These are phyloP conservation scores for Genyomyrus donnyi DNA, from an alignment of 2,113 vertebrate genomes.

Conservation along the genomic window DNA sequence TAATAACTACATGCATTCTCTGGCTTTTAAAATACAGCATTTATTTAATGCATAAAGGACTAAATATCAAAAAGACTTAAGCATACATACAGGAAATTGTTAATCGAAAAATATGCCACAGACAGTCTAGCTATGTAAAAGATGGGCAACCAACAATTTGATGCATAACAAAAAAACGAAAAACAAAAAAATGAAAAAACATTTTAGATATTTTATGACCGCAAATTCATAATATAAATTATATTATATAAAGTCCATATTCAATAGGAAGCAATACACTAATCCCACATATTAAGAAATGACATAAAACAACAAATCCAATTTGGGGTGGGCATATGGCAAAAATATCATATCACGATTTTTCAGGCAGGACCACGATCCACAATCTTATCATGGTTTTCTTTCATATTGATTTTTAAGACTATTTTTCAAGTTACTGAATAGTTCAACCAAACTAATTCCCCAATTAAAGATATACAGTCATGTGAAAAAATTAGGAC, in stretches of 20 bases:
- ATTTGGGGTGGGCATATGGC: background rate
- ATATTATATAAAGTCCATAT: no score
- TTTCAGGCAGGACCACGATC: background rate
- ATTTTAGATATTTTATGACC: no score
- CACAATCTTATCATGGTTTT: no score
- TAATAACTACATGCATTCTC: background rate
- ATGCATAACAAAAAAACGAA: background rate
- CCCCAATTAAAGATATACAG: background rate
- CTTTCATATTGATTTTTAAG: background rate
- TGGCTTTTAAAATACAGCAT: background rate
- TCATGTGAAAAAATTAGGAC: no score
- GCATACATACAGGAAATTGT: background rate
- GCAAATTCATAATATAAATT: no score
- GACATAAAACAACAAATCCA: background rate
- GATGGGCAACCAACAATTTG: background rate
- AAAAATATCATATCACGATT: background rate
- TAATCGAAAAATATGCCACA: background rate
- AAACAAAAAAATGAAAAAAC: background rate
- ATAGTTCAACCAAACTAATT: background rate
- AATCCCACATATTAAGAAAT: no score
- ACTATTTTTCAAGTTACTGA: background rate
- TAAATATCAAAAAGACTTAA: background rate
- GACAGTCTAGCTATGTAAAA: background rate
- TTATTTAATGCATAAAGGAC: background rate
- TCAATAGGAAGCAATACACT: no score